Evolutionary conservation across 1,140 invertebrate species (phyloP).

Genomic region (Aporrectodea caliginosa): DNA sequence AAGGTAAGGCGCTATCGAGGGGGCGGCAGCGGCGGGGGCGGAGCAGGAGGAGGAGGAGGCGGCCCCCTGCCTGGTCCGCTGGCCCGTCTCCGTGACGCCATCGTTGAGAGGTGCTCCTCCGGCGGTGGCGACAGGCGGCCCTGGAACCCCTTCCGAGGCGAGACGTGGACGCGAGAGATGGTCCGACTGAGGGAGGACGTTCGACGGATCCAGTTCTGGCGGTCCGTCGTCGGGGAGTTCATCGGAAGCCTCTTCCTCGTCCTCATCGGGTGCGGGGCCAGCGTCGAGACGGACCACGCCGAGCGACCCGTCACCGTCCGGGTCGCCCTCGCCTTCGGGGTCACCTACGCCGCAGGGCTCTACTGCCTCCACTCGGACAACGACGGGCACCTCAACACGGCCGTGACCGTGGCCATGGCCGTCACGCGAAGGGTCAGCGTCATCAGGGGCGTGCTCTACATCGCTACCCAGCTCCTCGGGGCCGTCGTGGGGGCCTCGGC

Average conservation of each 20-base stretch:
- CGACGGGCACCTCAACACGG: slow-evolving; percentile 80
- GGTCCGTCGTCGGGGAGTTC: slow-evolving; percentile 74
- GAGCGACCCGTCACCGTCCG: slow-evolving; percentile 62
- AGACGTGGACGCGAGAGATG: slow-evolving; percentile 1
- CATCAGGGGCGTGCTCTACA: slow-evolving; percentile 65
- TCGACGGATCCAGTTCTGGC: slow-evolving; percentile 64
- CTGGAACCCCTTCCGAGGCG: not conserved
- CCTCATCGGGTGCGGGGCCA: slow-evolving; percentile 73
- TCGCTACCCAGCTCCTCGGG: slow-evolving; percentile 71
- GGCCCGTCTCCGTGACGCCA: not conserved
- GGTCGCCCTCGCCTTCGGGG: slow-evolving; percentile 77
- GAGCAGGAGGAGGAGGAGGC: not conserved
- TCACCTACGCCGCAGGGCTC: slow-evolving; percentile 67
- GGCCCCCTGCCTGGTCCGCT: not conserved
- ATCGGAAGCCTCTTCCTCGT: slow-evolving; percentile 80
- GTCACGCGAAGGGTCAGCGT: slow-evolving; percentile 7
- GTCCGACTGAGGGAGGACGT: slow-evolving; percentile 39
- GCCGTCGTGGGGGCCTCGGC: slow-evolving; percentile 69
- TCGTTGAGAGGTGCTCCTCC: not conserved
- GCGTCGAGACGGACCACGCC: slow-evolving; percentile 47
- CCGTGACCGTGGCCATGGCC: slow-evolving; percentile 58
- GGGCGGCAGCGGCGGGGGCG: too few species aligned
- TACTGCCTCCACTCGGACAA: slow-evolving; percentile 60
- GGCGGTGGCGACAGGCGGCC: not conserved
- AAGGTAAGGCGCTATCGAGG: not conserved